Percentiles rank a stretch among this genome's conserved stretches.
phyloP scores from a whole-genome alignment of 1,140 invertebrate genomes.

The Drosophila aff. region DNA sequence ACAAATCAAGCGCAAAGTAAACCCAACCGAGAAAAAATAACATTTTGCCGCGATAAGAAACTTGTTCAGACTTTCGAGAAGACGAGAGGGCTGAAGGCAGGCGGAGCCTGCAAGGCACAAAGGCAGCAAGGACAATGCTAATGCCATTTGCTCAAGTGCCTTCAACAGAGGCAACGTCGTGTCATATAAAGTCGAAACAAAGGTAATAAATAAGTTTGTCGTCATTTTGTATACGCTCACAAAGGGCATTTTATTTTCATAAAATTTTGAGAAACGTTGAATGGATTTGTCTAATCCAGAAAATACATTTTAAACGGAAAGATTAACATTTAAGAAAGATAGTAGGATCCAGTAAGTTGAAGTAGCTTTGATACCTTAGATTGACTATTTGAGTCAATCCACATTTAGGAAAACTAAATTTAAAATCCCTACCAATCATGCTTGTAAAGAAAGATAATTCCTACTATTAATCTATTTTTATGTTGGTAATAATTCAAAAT shows the following conservation, averaged over 20 bases:
- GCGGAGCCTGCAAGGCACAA: conserved; percentile 1
- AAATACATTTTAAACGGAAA: background rate
- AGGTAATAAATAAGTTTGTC: conserved; percentile 76
- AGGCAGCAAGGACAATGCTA: conserved; percentile 63
- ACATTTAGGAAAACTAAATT: background rate
- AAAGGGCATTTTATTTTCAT: background rate
- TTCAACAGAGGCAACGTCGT: conserved; percentile 53
- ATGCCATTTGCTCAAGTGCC: conserved; percentile 74
- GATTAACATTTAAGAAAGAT: background rate
- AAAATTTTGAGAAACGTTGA: background rate
- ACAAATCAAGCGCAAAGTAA: conserved; percentile 67
- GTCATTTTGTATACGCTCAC: conserved; percentile 21
- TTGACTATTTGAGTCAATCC: background rate
- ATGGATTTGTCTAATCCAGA: background rate
- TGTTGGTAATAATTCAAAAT: background rate
- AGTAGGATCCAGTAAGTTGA: background rate
- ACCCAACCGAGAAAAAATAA: conserved; percentile 48
- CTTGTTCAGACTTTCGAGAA: conserved; percentile 42
- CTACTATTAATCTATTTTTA: background rate
- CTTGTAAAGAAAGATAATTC: background rate
- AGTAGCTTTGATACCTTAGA: background rate
- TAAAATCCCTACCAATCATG: background rate
- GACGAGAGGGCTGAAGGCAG: background rate
- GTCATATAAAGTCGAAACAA: conserved; percentile 78
- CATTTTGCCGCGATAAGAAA: conserved; percentile 65